Conservation (phyloP, 1,140 invertebrate genomes). For the Drosophila subobscura region DNA sequence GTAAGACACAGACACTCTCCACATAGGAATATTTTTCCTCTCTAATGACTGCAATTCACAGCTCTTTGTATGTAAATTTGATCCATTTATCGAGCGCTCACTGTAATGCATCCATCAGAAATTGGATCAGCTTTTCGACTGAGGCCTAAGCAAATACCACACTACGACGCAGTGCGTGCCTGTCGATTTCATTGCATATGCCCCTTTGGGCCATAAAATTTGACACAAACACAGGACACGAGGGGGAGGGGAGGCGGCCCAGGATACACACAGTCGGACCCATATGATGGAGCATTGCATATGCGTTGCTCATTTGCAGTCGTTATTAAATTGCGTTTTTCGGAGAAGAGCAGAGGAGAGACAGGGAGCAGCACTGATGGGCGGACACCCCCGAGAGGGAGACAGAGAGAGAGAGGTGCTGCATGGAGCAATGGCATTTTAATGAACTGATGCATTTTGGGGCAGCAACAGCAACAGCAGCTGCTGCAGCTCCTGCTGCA, state of each 20-base stretch:
- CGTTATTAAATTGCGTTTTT: conserved; percentile 81
- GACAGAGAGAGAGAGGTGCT: not conserved
- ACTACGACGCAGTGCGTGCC: conserved; percentile 34
- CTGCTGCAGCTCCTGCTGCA: conserved; percentile 12
- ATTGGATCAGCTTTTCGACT: too few species aligned
- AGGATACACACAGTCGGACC: conserved; percentile 10
- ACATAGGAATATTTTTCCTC: too few species aligned
- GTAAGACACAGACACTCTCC: too few species aligned
- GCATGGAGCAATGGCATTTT: conserved; percentile 53
- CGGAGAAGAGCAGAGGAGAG: conserved; percentile 6
- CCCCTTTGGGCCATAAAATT: conserved; percentile 78
- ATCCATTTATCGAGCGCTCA: too few species aligned
- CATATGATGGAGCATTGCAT: conserved; percentile 21
- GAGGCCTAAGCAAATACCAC: not conserved
- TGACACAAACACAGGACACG: conserved; percentile 66
- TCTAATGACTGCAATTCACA: too few species aligned
- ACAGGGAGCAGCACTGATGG: too few species aligned
- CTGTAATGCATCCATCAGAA: too few species aligned
- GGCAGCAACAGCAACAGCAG: conserved; percentile 4
- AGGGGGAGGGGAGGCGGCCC: conserved; percentile 7
- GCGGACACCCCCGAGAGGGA: not conserved
- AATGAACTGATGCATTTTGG: conserved; percentile 74
- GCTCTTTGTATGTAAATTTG: too few species aligned
- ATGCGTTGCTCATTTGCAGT: conserved; percentile 75
- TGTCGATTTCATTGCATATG: conserved; percentile 80